phyloP scores from a whole-genome alignment of 2,113 vertebrate genomes.

The Pseudorasbora parva region DNA sequence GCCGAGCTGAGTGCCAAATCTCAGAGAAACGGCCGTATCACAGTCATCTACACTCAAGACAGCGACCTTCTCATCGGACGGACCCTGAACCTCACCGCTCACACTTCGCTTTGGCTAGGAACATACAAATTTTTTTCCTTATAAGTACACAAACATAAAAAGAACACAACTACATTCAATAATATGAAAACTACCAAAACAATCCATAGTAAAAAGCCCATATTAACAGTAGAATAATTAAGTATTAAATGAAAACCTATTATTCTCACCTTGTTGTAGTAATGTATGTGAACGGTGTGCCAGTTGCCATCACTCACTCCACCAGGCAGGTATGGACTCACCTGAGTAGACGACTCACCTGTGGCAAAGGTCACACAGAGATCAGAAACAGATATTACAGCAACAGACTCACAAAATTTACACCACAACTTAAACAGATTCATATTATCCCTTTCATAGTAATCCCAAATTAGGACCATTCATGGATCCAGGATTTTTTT shows the following conservation, averaged over 20 bases:
- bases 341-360: slow-evolving; percentile 95
- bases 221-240: too few relatives aligned
- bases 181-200: slow-evolving; percentile 15
- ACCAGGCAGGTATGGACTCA: slow-evolving; percentile 87
- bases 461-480: not conserved
- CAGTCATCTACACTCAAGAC: slow-evolving; percentile 93
- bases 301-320: slow-evolving; percentile 95
- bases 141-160: slow-evolving; percentile 6
- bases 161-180: not conserved
- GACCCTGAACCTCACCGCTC: slow-evolving; percentile 89
- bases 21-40: slow-evolving; percentile 88
- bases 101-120: slow-evolving; percentile 86
- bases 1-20: slow-evolving; percentile 88
- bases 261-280: slow-evolving; percentile 99
- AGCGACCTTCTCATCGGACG: slow-evolving; percentile 96
- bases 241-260: slow-evolving; percentile 3
- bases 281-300: slow-evolving; percentile 92
- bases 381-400: not conserved
- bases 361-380: slow-evolving; percentile 50
- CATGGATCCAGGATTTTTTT: not conserved
- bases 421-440: not conserved
- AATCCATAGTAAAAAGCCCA: too few relatives aligned
- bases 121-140: not conserved
- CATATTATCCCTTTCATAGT: not conserved
- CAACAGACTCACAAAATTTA: not conserved